phyloP scores from a whole-genome alignment of 2,888 invertebrate genomes.

The Nipponacmea schrenckii region DNA sequence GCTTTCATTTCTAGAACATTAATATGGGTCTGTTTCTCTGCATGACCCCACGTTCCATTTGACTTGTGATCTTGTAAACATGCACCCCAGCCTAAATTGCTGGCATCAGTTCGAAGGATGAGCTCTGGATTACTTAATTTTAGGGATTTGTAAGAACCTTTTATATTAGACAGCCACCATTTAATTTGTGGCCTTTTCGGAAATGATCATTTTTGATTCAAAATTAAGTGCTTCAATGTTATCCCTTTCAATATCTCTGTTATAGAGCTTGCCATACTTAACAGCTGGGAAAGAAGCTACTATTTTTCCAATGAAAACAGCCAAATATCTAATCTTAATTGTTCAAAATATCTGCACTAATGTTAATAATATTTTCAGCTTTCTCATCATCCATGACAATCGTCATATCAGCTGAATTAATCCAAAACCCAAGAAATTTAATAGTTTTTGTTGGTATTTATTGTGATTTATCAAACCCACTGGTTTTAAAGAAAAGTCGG shows the following conservation, averaged over 20 bases:
- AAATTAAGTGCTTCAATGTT: conserved; percentile 21
- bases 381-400: neutral
- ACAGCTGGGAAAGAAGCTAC: conserved; percentile 21
- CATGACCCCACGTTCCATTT: conserved; percentile 20
- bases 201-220: conserved; percentile 8
- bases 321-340: conserved; percentile 14
- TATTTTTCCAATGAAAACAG: conserved; percentile 27
- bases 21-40: conserved; percentile 20
- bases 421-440: neutral
- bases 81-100: conserved; percentile 21
- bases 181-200: neutral
- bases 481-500: too few species aligned
- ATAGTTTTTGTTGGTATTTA: neutral
- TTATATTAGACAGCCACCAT: neutral
- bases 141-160: conserved; percentile 8
- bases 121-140: conserved; percentile 8
- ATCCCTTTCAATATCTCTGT: conserved; percentile 23
- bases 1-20: conserved; percentile 20
- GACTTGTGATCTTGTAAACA: neutral
- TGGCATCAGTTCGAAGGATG: conserved; percentile 11
- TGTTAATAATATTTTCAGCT: conserved; percentile 3
- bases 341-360: neutral
- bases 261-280: conserved; percentile 17
- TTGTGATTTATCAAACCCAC: neutral
- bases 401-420: neutral